Evolutionary conservation across 2,113 vertebrate species (phyloP).

Genomic region (Caranx ignobilis): DNA sequence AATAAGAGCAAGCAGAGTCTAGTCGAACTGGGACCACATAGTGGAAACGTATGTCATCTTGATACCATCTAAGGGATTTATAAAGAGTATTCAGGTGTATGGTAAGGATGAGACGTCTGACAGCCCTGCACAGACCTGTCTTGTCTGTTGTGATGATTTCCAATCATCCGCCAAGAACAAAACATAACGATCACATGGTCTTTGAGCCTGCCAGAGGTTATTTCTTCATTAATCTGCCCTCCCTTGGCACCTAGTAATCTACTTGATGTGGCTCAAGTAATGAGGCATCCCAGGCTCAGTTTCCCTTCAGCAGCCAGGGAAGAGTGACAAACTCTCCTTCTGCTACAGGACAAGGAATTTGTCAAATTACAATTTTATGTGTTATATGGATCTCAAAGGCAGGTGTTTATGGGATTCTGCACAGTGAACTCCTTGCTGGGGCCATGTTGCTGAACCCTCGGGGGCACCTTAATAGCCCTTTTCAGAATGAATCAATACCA

Average conservation of each 20-base stretch:
- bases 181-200: not conserved
- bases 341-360: not conserved
- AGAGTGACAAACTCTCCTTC: slow-evolving; percentile 21
- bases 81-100: not conserved
- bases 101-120: not conserved
- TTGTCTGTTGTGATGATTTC: not conserved
- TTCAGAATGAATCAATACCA: not conserved
- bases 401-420: not conserved
- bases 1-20: too few species aligned
- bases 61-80: not conserved
- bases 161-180: not conserved
- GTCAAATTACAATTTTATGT: not conserved
- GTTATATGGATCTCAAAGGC: not conserved
- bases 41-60: not conserved
- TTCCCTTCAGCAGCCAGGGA: slow-evolving; percentile 13
- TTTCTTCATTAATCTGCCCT: slow-evolving; percentile 1
- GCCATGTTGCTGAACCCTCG: not conserved
- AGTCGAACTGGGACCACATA: too few species aligned
- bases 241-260: slow-evolving; percentile 1
- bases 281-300: not conserved
- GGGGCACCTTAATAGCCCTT: not conserved
- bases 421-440: not conserved
- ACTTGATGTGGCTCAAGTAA: slow-evolving; percentile 12
- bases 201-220: slow-evolving; percentile 5
- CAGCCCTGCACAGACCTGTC: not conserved